These are phyloP conservation scores for Sciaenops ocellatus DNA, from an alignment of 2,797 vertebrate species.

Conservation along the genomic window DNA sequence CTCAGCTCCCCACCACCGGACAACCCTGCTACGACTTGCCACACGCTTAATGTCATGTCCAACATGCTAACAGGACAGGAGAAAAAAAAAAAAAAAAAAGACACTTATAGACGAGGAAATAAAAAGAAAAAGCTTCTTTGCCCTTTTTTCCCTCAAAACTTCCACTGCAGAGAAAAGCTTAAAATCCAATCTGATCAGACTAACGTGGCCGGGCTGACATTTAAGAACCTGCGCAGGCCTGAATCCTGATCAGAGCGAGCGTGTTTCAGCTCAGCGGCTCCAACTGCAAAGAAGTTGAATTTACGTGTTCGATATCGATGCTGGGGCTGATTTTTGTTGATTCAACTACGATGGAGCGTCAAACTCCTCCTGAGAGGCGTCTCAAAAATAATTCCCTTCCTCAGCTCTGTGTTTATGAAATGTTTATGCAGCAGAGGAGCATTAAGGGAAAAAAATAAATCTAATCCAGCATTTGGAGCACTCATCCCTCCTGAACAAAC, in stretches of 20 bases:
- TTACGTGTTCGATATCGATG: background rate
- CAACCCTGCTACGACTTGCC: too few relatives aligned
- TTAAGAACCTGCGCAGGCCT: conserved; percentile 49
- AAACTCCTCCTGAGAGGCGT: background rate
- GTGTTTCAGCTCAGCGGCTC: background rate
- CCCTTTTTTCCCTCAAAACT: conserved; percentile 56
- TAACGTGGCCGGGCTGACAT: conserved; percentile 61
- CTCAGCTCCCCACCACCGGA: too few relatives aligned
- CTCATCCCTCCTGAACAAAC: conserved; percentile 49
- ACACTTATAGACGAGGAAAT: background rate
- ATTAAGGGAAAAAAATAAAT: background rate
- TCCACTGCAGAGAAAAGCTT: conserved; percentile 40
- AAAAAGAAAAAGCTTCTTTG: conserved; percentile 43
- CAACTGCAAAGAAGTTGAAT: background rate
- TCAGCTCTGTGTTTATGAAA: background rate
- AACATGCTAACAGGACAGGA: background rate
- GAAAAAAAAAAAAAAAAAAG: too few relatives aligned
- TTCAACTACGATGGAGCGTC: background rate
- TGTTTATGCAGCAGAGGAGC: conserved; percentile 6
- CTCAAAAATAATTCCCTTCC: background rate
- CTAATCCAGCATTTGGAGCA: conserved; percentile 21
- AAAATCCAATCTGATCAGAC: conserved; percentile 47
- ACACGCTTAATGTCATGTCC: background rate
- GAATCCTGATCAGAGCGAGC: conserved; percentile 10
- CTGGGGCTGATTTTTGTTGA: background rate